These are phyloP conservation scores for Myotis myotis DNA, from an alignment of 2,797 vertebrate species.

Conservation along the genomic window DNA sequence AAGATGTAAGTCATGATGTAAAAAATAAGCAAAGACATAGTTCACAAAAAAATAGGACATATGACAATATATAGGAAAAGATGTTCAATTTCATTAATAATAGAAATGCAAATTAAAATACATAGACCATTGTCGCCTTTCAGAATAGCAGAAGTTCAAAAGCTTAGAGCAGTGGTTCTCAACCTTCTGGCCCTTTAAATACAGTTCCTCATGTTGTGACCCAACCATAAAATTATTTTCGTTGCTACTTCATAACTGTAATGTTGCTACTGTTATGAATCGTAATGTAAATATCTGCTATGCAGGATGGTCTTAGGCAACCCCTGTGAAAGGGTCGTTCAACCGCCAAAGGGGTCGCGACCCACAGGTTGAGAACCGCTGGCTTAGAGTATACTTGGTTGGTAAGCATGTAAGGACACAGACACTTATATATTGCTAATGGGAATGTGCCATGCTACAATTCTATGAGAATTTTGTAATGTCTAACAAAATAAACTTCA, in stretches of 20 bases:
- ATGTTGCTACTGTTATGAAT: too few relatives aligned
- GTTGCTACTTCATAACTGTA: too few relatives aligned
- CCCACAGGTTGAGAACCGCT: too few relatives aligned
- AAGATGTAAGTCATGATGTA: constrained; percentile 61
- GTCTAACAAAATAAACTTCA: background rate
- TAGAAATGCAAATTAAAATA: constrained; percentile 29
- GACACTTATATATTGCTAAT: background rate
- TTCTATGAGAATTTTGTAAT: background rate
- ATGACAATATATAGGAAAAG: background rate
- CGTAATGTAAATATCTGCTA: too few relatives aligned
- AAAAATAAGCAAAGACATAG: constrained; percentile 16
- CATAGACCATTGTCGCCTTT: background rate
- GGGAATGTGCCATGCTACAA: background rate
- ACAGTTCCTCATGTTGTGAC: too few relatives aligned
- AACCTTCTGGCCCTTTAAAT: too few relatives aligned
- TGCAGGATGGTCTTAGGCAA: too few relatives aligned
- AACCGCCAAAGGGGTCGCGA: too few relatives aligned
- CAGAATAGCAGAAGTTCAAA: background rate
- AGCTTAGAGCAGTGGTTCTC: background rate
- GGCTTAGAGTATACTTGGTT: background rate
- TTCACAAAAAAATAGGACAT: background rate
- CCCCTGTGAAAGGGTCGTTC: too few relatives aligned
- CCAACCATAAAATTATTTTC: too few relatives aligned
- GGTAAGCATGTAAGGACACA: background rate
- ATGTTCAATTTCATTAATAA: background rate